Evolutionary conservation across 2,797 vertebrate species (phyloP), one percentile per base, ranked within the genome.

Genomic region (Leptatherina wallacei): DNA sequence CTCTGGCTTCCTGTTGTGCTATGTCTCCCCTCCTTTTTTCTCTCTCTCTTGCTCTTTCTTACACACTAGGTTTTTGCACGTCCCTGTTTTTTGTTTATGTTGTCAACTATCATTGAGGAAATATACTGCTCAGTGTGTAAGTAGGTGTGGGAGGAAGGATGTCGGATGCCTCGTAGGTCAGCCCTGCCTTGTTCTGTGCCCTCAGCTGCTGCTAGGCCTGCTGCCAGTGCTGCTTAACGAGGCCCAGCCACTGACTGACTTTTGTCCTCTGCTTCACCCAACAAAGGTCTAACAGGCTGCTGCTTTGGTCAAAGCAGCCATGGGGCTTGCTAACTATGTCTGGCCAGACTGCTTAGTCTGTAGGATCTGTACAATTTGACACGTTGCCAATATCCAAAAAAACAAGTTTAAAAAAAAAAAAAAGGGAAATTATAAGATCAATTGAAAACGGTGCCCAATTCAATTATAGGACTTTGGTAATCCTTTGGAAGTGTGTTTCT

Each of bases 191-290:
- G 64, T 32, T 78, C 56, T 63, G 55, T 69, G 67, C 69, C 71
- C 60, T 87, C 71, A 88, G 81, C 82, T 81, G 82, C 82, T 79
- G 66, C 72, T 54, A 65, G 67, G 71, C 75, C 56, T 13, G 3
- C 44, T 73, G 77, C 80, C 81, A 77, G 69, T 14, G 36, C 83
- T 6, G 61, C 71, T 78, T n/a, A 77, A 76, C 59, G 9, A 58
- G 51, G 71, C 56, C 4, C 78, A 87, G 71, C 90, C 88, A 91
- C 73, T 84, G 73, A 56, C 42, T 51, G 77, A 58, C 65, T 62
- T 57, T 35, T 38, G 27, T 71, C 65, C 59, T 64, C 74, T 32
- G 65, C 80, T 71, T 84, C 78, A 59, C 80, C 77, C 69, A 57
- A 27, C 59, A 69, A 51, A 51, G 58, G 22, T 44, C 51, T 55